Conservation (phyloP, 2,888 invertebrate species). For the Plusia festucae region DNA sequence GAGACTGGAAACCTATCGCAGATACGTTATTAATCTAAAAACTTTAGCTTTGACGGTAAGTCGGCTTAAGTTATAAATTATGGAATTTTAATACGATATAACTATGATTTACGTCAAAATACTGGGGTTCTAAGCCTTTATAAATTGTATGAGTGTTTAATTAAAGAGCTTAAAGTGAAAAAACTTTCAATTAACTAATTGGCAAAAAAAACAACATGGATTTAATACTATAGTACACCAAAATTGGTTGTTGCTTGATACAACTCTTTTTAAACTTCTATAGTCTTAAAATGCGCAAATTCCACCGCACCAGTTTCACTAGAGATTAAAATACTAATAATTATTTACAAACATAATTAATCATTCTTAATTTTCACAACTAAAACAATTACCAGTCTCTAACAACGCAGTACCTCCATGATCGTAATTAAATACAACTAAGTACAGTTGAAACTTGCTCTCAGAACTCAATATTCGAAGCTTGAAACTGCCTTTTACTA, state of each 20-base stretch:
- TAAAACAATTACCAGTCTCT: background rate
- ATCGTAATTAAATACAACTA: slow-evolving; percentile 6
- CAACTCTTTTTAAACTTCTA: too few species aligned
- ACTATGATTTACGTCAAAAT: slow-evolving; percentile 15
- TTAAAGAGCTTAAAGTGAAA: too few species aligned
- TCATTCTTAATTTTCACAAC: background rate
- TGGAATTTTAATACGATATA: slow-evolving; percentile 35
- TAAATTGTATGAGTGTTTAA: too few species aligned
- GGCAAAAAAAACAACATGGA: too few species aligned
- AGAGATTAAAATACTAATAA: too few species aligned
- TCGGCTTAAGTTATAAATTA: slow-evolving; percentile 45
- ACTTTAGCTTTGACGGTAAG: slow-evolving; percentile 35
- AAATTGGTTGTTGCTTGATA: too few species aligned
- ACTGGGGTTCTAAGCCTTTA: too few species aligned
- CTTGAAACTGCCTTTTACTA: slow-evolving; percentile 18
- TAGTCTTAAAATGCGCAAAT: too few species aligned
- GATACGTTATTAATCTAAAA: slow-evolving; percentile 34
- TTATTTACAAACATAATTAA: background rate
- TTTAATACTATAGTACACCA: too few species aligned
- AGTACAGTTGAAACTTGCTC: slow-evolving; percentile 19
- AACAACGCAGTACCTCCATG: background rate
- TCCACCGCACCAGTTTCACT: too few species aligned
- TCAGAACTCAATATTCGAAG: slow-evolving; percentile 15
- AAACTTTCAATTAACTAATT: too few species aligned
- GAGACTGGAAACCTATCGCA: slow-evolving; percentile 1